phyloP scores from a whole-genome alignment of 2,113 vertebrate genomes.

The Bos indicus region DNA sequence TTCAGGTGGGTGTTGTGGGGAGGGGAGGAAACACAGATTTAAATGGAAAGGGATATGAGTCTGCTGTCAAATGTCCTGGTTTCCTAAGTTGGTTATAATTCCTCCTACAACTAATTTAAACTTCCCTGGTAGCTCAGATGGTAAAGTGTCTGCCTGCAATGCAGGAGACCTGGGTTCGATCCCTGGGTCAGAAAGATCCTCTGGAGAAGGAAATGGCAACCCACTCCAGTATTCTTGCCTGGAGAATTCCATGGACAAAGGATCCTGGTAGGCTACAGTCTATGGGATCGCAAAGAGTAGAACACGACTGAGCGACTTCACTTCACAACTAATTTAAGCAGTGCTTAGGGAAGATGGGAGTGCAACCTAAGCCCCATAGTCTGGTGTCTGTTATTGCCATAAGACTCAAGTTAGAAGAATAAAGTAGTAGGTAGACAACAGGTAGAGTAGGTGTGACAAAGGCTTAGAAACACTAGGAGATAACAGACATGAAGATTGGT shows the following conservation, averaged over 20 bases:
- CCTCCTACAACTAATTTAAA: background rate
- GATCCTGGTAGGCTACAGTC: no score
- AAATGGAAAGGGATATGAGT: background rate
- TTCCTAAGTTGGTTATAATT: background rate
- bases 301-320: no score
- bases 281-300: no score
- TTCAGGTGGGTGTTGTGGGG: no score
- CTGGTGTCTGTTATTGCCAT: background rate
- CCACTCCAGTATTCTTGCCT: no score
- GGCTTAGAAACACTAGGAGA: background rate
- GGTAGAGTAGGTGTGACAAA: background rate
- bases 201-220: no score
- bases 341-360: background rate
- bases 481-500: background rate
- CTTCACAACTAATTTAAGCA: background rate
- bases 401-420: background rate
- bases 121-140: no score
- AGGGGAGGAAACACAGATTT: background rate
- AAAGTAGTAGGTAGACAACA: background rate
- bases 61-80: background rate
- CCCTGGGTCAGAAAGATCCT: no score
- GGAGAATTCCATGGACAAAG: no score
- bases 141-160: no score
- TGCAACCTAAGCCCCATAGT: background rate
- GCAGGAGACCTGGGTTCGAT: no score